Percentiles rank a stretch among this genome's conserved stretches.
phyloP scores from a whole-genome alignment of 2,113 vertebrate species.

The Petaurus breviceps region DNA sequence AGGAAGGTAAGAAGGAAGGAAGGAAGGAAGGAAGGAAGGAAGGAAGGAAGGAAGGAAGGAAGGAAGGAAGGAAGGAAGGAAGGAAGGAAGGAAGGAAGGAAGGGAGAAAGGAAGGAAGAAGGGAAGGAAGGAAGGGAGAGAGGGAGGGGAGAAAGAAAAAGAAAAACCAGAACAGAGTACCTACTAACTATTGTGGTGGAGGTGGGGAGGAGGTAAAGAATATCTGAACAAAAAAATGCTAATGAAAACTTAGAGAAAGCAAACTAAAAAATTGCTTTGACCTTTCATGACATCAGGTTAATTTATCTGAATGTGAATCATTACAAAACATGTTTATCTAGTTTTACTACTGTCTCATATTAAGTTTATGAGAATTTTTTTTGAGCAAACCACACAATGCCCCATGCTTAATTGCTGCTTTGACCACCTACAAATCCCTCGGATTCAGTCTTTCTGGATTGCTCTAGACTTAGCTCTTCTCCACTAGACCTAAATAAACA shows the following conservation, averaged over 20 bases:
- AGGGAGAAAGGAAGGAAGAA: too few species aligned
- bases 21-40: not conserved
- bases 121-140: not conserved
- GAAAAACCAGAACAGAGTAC: not conserved
- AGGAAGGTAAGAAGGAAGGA: not conserved
- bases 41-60: too few species aligned
- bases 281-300: not conserved
- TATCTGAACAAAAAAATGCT: not conserved
- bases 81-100: not conserved
- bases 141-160: not conserved
- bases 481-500: not conserved
- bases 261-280: not conserved
- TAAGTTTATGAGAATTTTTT: not conserved
- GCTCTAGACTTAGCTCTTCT: not conserved
- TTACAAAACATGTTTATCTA: not conserved
- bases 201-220: not conserved
- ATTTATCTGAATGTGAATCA: not conserved
- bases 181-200: not conserved
- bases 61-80: not conserved
- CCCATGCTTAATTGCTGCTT: not conserved
- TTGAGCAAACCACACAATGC: not conserved
- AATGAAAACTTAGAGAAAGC: not conserved
- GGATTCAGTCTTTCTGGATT: not conserved
- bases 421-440: not conserved
- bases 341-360: not conserved